Evolutionary conservation across 2,888 invertebrate species (phyloP), one percentile per base, ranked within the genome.

Genomic region (Lepidochitona cinerea): DNA sequence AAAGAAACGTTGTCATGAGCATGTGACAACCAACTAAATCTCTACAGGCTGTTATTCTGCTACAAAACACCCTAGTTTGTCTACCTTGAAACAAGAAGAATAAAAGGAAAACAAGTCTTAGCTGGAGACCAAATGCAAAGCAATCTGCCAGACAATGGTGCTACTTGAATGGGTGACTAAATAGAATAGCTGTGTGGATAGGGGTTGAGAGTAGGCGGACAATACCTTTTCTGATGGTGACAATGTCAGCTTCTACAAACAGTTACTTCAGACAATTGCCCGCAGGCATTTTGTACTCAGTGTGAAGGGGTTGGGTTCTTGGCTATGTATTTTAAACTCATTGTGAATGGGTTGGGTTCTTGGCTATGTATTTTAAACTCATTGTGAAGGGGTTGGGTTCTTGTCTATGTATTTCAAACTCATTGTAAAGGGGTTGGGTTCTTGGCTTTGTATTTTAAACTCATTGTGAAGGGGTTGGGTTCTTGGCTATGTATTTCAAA

Each of bases 191-290:
- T 29, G 32, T 32, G 1, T 59, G 23, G 59, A 32, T 29, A 59
- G 29, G 29, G 29, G 32, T 59, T 59, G 14, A 29, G 23, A 29
- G 59, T 14, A 32, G 29, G 59, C 59, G 4, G 59, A 59, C 59
- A 59, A 59, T 59, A 32, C 29, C 12, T 12, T 59, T 29, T 59
- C 29, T 59, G 26, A 32, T 29, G 14, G 59, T 23, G 32, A 59
- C 59, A 59, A 59, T 29, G 59, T 59, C 59, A 59, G 59, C 18
- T n/a, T n/a, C n/a, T n/a, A n/a, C n/a, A n/a, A n/a, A n/a, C n/a
- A n/a, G n/a, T n/a, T n/a, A n/a, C n/a, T n/a, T n/a, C n/a, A n/a
- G n/a, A n/a, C n/a, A n/a, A n/a, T n/a, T n/a, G n/a, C n/a, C n/a
- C n/a, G n/a, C n/a, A n/a, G n/a, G n/a, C n/a, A n/a, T n/a, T n/a